A percentile compares a stretch with the other conserved stretches of the same genome.
Evolutionary conservation across 2,888 invertebrate species (phyloP).

Genomic region (Acronicta psi): DNA sequence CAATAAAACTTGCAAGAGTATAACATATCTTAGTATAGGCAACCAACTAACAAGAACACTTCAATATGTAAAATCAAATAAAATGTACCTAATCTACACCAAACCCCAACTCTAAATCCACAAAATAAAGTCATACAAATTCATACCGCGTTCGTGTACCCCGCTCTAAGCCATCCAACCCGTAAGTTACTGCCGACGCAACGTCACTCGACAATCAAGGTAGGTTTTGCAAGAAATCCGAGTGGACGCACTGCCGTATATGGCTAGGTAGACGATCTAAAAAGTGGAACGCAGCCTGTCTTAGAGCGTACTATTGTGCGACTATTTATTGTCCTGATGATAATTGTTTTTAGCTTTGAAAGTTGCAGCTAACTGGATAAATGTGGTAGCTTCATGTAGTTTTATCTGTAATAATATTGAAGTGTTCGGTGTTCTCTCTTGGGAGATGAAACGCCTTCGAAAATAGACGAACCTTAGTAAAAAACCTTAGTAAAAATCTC

Average conservation of each 20-base stretch:
- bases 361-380: slow-evolving; percentile 46
- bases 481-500: no score
- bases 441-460: not conserved
- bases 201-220: slow-evolving; percentile 65
- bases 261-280: slow-evolving; percentile 65
- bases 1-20: no score
- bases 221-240: slow-evolving; percentile 69
- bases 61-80: not conserved
- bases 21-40: no score
- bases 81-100: not conserved
- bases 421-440: slow-evolving; percentile 21
- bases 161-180: slow-evolving; percentile 37
- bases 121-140: slow-evolving; percentile 38
- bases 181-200: slow-evolving; percentile 43
- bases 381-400: slow-evolving; percentile 32
- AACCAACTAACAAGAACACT: not conserved
- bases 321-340: slow-evolving; percentile 56
- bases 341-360: slow-evolving; percentile 57
- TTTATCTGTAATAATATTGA: slow-evolving; percentile 7
- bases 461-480: not conserved
- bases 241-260: slow-evolving; percentile 67
- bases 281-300: slow-evolving; percentile 65
- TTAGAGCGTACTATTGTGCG: slow-evolving; percentile 51
- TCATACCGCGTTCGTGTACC: slow-evolving; percentile 26
- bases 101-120: not conserved